phyloP scores from a whole-genome alignment of 1,140 invertebrate species.

The Drosophila orena region DNA sequence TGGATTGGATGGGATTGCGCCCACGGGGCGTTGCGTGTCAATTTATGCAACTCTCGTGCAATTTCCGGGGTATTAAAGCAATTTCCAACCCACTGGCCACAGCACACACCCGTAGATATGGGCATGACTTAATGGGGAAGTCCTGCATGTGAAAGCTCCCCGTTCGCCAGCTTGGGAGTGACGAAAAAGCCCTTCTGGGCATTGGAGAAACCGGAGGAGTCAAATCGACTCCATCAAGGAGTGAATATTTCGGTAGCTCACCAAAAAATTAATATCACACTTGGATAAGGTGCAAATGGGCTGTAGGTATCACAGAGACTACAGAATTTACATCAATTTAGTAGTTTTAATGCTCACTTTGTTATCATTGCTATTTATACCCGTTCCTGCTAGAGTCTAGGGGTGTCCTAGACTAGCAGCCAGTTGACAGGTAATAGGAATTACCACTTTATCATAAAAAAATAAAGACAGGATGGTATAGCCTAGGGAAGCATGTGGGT shows the following conservation, averaged over 20 bases:
- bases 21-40: constrained; percentile 78
- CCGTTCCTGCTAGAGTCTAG: too few species aligned
- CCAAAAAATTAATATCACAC: constrained; percentile 31
- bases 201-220: constrained; percentile 29
- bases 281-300: constrained; percentile 2
- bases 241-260: constrained; percentile 1
- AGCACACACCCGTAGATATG: constrained; percentile 39
- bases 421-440: too few species aligned
- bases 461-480: too few species aligned
- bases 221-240: constrained; percentile 4
- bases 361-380: too few species aligned
- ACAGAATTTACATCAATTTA: too few species aligned
- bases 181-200: constrained; percentile 67
- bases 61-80: constrained; percentile 83
- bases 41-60: constrained; percentile 82
- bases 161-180: constrained; percentile 40
- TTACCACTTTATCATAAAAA: too few species aligned
- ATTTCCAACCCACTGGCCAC: constrained; percentile 68
- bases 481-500: too few species aligned
- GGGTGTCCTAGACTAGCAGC: too few species aligned
- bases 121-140: constrained; percentile 71
- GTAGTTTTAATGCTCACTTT: too few species aligned
- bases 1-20: constrained; percentile 68
- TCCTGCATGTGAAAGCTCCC: constrained; percentile 61
- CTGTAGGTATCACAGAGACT: too few species aligned